Conservation (phyloP, 1,140 invertebrate genomes). For the Solen grandis region DNA sequence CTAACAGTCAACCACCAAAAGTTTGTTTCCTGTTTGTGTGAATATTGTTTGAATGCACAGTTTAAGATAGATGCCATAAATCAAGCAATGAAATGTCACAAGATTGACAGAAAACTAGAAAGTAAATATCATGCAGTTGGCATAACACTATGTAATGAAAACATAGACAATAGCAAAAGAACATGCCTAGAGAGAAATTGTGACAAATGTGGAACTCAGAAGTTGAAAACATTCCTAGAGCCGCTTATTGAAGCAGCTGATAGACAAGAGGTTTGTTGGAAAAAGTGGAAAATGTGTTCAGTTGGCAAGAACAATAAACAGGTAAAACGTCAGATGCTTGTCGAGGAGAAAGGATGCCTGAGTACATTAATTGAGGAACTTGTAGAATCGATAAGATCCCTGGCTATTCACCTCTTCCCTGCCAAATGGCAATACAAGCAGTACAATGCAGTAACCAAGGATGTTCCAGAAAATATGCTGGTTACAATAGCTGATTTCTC, state of each 20-base stretch:
- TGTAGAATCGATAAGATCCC: neutral
- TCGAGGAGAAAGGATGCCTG: neutral
- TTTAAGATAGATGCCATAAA: slow-evolving; percentile 35
- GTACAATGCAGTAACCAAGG: slow-evolving; percentile 4
- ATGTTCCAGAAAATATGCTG: slow-evolving; percentile 17
- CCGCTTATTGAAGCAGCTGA: neutral
- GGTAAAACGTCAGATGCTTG: slow-evolving; percentile 28
- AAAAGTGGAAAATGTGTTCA: slow-evolving; percentile 20
- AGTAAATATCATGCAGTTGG: slow-evolving; percentile 31
- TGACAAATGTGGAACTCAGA: slow-evolving; percentile 9
- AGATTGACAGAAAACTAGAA: slow-evolving; percentile 4
- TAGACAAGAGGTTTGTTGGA: neutral
- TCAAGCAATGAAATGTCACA: neutral
- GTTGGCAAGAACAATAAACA: neutral
- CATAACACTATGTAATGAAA: neutral
- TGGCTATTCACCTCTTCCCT: slow-evolving; percentile 15
- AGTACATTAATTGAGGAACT: slow-evolving; percentile 27
- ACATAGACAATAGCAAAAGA: neutral
- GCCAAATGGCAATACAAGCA: slow-evolving; percentile 41
- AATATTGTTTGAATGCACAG: slow-evolving; percentile 44
- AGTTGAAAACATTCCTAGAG: slow-evolving; percentile 1
- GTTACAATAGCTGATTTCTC: slow-evolving; percentile 20
- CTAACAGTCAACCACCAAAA: slow-evolving; percentile 13
- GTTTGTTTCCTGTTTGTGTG: slow-evolving; percentile 40
- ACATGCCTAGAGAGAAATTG: slow-evolving; percentile 35